phyloP scores from a whole-genome alignment of 2,797 vertebrate genomes.

The Artibeus lituratus region DNA sequence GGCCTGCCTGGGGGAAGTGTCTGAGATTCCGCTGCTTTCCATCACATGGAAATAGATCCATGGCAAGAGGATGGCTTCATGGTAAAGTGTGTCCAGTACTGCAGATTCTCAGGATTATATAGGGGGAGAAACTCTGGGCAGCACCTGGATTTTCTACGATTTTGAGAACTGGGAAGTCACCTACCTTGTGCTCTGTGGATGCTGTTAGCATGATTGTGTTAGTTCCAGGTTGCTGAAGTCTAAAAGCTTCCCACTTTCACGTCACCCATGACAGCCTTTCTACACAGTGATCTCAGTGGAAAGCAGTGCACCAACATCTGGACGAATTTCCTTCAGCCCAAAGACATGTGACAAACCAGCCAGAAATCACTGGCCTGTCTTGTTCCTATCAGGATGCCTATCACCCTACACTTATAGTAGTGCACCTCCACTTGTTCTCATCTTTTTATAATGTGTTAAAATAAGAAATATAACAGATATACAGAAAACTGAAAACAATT shows the following conservation, averaged over 20 bases:
- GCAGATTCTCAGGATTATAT: neutral
- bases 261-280: neutral
- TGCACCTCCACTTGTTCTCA: neutral
- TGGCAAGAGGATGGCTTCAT: neutral
- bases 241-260: neutral
- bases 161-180: neutral
- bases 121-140: neutral
- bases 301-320: neutral
- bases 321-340: neutral
- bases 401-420: neutral
- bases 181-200: neutral
- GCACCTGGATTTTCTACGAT: neutral
- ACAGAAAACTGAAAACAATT: neutral
- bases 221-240: neutral
- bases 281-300: neutral
- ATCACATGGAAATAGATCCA: neutral
- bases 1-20: neutral
- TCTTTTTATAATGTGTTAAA: neutral
- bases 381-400: accelerated
- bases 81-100: neutral
- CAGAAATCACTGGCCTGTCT: neutral
- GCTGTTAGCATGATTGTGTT: neutral
- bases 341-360: neutral
- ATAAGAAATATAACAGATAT: neutral
- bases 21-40: neutral